Conservation (phyloP, 2,888 invertebrate genomes). For the Clunio marinus region DNA sequence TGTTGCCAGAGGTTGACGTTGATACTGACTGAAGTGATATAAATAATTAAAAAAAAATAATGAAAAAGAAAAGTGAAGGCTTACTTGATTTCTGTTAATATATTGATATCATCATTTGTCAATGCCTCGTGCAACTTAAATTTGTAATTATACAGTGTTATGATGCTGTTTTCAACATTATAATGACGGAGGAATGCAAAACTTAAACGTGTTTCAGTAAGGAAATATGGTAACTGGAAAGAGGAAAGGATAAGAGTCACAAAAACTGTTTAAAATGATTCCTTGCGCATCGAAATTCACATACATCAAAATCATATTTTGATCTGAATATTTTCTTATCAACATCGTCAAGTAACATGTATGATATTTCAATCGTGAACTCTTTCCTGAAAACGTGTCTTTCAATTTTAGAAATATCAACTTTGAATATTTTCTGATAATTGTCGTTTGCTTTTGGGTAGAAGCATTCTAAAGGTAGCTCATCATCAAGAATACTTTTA, state of each 20-base stretch:
- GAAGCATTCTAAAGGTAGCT: no score
- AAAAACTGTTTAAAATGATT: not conserved
- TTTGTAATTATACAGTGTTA: not conserved
- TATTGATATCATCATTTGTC: not conserved
- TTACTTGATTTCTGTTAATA: not conserved
- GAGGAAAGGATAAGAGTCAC: not conserved
- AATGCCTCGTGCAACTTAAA: not conserved
- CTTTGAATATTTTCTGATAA: not conserved
- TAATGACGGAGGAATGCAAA: not conserved
- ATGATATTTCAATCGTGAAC: not conserved
- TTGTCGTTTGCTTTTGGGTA: no score
- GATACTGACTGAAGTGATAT: not conserved
- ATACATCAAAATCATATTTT: not conserved
- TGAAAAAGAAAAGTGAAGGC: not conserved
- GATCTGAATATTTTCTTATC: not conserved
- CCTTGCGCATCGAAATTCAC: not conserved
- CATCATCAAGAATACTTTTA: no score
- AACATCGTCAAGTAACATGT: not conserved
- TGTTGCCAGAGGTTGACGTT: not conserved
- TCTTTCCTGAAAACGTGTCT: not conserved
- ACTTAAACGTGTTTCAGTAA: not conserved
- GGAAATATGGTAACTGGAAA: not conserved
- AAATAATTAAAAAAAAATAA: not conserved
- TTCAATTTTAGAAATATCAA: not conserved
- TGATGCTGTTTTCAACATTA: not conserved